Evolutionary conservation across 2,888 invertebrate genomes (phyloP), one percentile per base, ranked within the genome.

Genomic region (Pelosia muscerda): DNA sequence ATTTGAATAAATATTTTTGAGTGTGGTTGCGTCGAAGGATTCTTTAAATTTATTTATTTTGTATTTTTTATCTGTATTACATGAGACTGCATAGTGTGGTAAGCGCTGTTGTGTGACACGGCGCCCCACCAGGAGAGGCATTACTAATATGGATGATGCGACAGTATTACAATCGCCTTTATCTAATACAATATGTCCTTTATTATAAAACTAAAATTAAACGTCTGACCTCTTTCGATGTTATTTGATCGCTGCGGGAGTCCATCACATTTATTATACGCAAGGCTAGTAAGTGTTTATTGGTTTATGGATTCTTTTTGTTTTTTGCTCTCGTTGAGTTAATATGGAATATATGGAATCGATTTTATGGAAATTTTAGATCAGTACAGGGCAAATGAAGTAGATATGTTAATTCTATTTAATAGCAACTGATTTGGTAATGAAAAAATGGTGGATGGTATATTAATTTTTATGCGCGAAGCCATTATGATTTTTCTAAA

Each of bases 1-100:
- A 94, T 95, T 94, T 94, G 91, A 95, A 94, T 94, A 93, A 94
- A 94, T 94, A 93, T 93, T 92, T 93, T 88, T 79, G 88, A 90
- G 88, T 85, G 88, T 84, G 87, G 84, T 84, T 84, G 85, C 84
- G 82, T 84, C 79, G 77, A 84, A 82, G 82, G 75, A 83, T 86
- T 85, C 83, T 90, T 89, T 83, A 88, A 90, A 87, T 88, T 87
- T 88, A 89, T 91, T 90, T 90, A 90, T 91, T 88, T 90, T 87
- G 85, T 89, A 84, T 88, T 89, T 38, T 15, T 91, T 88, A 87
- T 81, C 66, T 69, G 70, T 65, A 66, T 69, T 83, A 73, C 73
- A 65, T 72, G 67, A 69, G 79, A 80, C 68, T 55, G 69, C 68
- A 79, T 83, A 82, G 80, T 81, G 75, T 76, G 72, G 72, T 81